phyloP scores from a whole-genome alignment of 2,888 invertebrate genomes.

The Dryobotodes eremita region DNA sequence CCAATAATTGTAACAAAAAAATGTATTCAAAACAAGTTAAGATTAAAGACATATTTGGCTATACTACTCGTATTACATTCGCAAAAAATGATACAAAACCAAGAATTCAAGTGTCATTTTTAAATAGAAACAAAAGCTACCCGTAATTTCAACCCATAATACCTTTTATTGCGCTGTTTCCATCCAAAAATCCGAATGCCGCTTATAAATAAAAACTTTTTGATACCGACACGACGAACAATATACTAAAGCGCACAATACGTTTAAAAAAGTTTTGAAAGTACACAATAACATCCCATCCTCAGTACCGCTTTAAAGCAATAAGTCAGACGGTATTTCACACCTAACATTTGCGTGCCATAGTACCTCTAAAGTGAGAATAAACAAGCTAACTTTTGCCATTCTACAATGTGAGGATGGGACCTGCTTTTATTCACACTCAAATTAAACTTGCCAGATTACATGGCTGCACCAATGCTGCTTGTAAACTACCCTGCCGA shows the following conservation, averaged over 20 bases:
- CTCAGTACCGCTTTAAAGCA: constrained; percentile 65
- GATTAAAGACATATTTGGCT: too few species aligned
- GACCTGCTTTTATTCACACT: constrained; percentile 76
- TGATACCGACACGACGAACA: constrained; percentile 45
- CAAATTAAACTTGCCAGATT: constrained; percentile 80
- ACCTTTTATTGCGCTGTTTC: constrained; percentile 38
- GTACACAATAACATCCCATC: constrained; percentile 61
- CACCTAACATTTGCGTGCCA: constrained; percentile 81
- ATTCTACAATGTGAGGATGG: constrained; percentile 78
- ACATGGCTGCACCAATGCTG: constrained; percentile 71
- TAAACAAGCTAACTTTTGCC: constrained; percentile 87
- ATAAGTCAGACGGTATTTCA: constrained; percentile 78
- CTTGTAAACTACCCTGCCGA: constrained; percentile 62
- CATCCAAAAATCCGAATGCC: constrained; percentile 48
- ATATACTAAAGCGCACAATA: constrained; percentile 61
- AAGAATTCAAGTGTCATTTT: not conserved
- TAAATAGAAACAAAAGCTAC: not conserved
- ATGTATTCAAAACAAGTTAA: not conserved
- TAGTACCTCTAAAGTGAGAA: constrained; percentile 80
- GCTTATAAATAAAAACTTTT: constrained; percentile 63
- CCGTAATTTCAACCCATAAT: constrained; percentile 19
- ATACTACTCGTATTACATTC: not conserved
- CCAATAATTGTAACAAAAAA: too few species aligned
- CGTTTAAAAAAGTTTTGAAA: constrained; percentile 64
- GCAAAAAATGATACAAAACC: not conserved